Evolutionary conservation across 53 echinoderm and acorn worm genomes (phyloP).

Genomic region (Patiria pectinifera): DNA sequence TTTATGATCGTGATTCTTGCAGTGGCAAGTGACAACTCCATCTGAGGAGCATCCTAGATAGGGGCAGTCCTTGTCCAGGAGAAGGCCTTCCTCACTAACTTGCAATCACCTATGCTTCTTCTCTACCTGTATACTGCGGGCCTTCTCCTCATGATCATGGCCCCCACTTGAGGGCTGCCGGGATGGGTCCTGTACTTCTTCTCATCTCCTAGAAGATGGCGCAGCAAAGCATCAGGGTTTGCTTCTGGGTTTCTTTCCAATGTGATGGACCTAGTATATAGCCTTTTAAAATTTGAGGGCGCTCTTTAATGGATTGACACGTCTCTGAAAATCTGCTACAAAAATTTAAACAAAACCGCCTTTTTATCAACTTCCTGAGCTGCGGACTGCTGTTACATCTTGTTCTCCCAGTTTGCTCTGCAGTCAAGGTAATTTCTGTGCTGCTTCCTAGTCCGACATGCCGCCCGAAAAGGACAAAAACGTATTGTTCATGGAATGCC

Average conservation of each 20-base stretch:
- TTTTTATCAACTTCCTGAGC: too few species aligned
- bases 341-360: too few species aligned
- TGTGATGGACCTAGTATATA: background rate
- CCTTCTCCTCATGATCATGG: conserved; percentile 19
- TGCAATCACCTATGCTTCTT: conserved; percentile 7
- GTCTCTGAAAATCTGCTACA: too few species aligned
- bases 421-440: too few species aligned
- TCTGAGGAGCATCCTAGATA: conserved; percentile 21
- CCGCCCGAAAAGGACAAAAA: too few species aligned
- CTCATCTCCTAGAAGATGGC: conserved; percentile 14
- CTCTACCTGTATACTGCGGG: background rate
- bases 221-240: background rate
- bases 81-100: background rate
- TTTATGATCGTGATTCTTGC: background rate
- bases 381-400: too few species aligned
- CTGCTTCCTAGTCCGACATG: too few species aligned
- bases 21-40: conserved; percentile 21
- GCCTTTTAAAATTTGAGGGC: conserved; percentile 23
- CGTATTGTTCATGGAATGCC: too few species aligned
- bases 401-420: too few species aligned
- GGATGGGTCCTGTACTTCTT: background rate
- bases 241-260: conserved; percentile 9
- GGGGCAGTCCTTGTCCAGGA: conserved; percentile 25
- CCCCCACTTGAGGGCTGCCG: conserved; percentile 28
- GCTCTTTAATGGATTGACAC: too few species aligned